Conservation (phyloP, 2,888 invertebrate genomes). For the Microplitis manilae region DNA sequence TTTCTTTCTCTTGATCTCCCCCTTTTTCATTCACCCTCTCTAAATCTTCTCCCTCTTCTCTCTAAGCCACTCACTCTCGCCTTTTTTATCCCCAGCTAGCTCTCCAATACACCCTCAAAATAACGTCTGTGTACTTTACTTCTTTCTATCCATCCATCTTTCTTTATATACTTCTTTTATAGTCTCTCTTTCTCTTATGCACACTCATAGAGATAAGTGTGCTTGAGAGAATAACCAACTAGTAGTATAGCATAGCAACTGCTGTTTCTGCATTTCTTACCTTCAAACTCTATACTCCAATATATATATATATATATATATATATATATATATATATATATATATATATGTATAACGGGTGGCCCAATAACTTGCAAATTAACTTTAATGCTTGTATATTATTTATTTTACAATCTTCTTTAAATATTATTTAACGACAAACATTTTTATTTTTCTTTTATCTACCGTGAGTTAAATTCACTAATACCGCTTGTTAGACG, state of each 20-base stretch:
- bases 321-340: slow-evolving; percentile 53
- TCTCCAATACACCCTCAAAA: slow-evolving; percentile 45
- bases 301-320: slow-evolving; percentile 54
- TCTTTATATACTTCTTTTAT: background rate
- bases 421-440: background rate
- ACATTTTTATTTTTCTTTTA: background rate
- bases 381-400: background rate
- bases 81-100: slow-evolving; percentile 28
- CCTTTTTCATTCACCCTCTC: slow-evolving; percentile 41
- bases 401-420: background rate
- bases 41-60: slow-evolving; percentile 38
- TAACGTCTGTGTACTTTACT: slow-evolving; percentile 33
- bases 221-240: slow-evolving; percentile 61
- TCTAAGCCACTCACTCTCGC: slow-evolving; percentile 33
- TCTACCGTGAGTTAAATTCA: no score
- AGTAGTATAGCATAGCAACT: slow-evolving; percentile 66
- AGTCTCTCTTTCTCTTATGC: slow-evolving; percentile 29
- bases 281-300: slow-evolving; percentile 60
- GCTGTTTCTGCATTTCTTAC: slow-evolving; percentile 70
- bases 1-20: slow-evolving; percentile 44
- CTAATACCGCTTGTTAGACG: no score
- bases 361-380: slow-evolving; percentile 46
- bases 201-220: slow-evolving; percentile 32
- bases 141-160: background rate
- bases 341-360: slow-evolving; percentile 65